A percentile compares a stretch with the other conserved stretches of the same genome.
Conservation (phyloP, 35 echinoderm and acorn worm genomes). For the Diadema setosum region DNA sequence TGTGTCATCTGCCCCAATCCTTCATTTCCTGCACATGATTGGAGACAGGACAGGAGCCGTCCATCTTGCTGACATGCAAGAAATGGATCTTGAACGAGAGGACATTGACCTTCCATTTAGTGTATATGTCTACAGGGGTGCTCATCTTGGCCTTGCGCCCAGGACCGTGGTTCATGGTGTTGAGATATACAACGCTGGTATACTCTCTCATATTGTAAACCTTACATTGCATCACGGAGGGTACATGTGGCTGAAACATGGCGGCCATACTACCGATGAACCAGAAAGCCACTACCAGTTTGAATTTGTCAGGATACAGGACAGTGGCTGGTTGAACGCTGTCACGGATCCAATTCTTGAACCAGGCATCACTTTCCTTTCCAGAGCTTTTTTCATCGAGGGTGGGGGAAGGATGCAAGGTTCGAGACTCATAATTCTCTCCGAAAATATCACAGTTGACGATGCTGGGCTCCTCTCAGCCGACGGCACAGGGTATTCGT, state of each 20-base stretch:
- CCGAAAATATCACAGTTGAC: slow-evolving; percentile 83
- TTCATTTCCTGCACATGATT: slow-evolving; percentile 82
- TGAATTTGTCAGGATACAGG: slow-evolving; percentile 72
- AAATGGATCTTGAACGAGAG: slow-evolving; percentile 84
- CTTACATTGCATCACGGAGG: slow-evolving; percentile 84
- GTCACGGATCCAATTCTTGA: slow-evolving; percentile 76
- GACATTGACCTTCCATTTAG: slow-evolving; percentile 93
- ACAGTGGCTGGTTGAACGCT: slow-evolving; percentile 56
- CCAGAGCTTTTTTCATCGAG: slow-evolving; percentile 52
- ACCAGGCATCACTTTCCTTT: slow-evolving; percentile 82
- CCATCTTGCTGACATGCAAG: slow-evolving; percentile 69
- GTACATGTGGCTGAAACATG: slow-evolving; percentile 72
- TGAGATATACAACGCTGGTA: slow-evolving; percentile 75
- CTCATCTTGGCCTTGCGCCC: slow-evolving; percentile 77
- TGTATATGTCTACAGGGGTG: slow-evolving; percentile 77
- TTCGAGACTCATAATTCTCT: slow-evolving; percentile 52
- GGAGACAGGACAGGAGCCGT: slow-evolving; percentile 80
- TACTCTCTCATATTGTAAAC: slow-evolving; percentile 77
- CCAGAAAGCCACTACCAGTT: slow-evolving; percentile 68
- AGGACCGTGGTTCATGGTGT: slow-evolving; percentile 85
- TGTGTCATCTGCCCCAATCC: background rate
- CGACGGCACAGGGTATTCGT: slow-evolving; percentile 67
- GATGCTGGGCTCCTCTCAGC: slow-evolving; percentile 68
- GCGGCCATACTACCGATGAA: slow-evolving; percentile 69
- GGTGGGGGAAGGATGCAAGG: slow-evolving; percentile 81